Conservation (phyloP, 2,113 vertebrate species). For the Maccullochella peelii region DNA sequence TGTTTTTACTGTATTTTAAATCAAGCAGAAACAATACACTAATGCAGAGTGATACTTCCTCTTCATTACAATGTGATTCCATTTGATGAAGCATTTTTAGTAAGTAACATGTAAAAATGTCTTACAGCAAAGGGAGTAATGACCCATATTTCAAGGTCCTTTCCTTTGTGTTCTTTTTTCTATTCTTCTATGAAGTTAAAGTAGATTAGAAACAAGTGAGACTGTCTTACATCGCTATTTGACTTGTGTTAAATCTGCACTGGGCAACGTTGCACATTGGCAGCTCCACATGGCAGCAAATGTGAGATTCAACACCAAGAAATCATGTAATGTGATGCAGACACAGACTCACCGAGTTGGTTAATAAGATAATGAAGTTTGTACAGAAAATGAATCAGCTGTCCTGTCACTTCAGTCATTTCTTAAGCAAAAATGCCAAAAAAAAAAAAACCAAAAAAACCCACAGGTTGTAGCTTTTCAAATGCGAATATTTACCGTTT, state of each 20-base stretch:
- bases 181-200: background rate
- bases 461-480: background rate
- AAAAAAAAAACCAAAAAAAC: too few species aligned
- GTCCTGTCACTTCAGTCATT: background rate
- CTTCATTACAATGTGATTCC: background rate
- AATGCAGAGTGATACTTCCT: background rate
- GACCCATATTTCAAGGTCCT: background rate
- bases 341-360: background rate
- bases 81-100: background rate
- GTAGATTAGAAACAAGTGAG: constrained; percentile 16
- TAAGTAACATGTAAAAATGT: background rate
- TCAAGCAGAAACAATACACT: constrained; percentile 6
- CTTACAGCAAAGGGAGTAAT: background rate
- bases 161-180: background rate
- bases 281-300: constrained; percentile 23
- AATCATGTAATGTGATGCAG: too few species aligned
- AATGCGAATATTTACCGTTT: background rate
- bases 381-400: background rate
- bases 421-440: background rate
- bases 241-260: constrained; percentile 28
- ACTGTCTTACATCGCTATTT: background rate
- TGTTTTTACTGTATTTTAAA: constrained; percentile 12
- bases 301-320: constrained; percentile 6
- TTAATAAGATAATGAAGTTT: background rate
- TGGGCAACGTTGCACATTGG: constrained; percentile 3